Evolutionary conservation across 1,140 invertebrate genomes (phyloP), one percentile per base, ranked within the genome.

Genomic region (Galendromus occidentalis): DNA sequence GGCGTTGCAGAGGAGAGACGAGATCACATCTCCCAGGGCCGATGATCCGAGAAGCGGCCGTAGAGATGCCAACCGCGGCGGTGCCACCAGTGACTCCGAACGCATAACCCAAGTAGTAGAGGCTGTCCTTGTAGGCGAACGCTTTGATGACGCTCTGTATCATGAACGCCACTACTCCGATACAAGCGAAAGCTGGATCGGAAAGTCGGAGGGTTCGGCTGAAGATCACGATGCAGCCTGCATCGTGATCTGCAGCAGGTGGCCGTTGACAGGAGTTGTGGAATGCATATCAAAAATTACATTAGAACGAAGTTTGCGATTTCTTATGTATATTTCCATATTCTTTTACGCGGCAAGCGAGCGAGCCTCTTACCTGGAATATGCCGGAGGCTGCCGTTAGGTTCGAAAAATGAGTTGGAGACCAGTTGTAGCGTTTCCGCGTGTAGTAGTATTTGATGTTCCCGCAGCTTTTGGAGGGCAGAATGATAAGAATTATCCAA

Each of bases 371-470:
- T 4, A 59, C 51, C 51, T 59, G 51, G 33, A 59, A 59, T 2
- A 59, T 59, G 1, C 51, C 51, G 22, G 25, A 59, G 2, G 51
- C 51, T 4, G 51, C 51, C 25, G 51, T 59, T 4, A 59, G 2
- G 20, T 59, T 59, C 25, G 51, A 59, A 9, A 59, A 59, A 59
- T n/a, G 14, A 17, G 51, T 59, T 33, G 51, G 51, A 59, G 25
- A 29, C 51, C 51, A 59, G 22, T 59, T 59, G 51, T 59, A 59
- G 51, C 51, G 51, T 59, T 59, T 59, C 22, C 33, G n/a, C 51
- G 51, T 59, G 33, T 59, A 59, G 22, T 59, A 59, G 25, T 59
- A 59, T 4, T 59, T 59, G 51, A 59, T 59, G 33, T 59, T 59
- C 22, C 51, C 22, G 51, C 51, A 59, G 51, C 51, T 59, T 17